Conservation (phyloP, 2,797 vertebrate species). For the Hippopotamyrus pictus region DNA sequence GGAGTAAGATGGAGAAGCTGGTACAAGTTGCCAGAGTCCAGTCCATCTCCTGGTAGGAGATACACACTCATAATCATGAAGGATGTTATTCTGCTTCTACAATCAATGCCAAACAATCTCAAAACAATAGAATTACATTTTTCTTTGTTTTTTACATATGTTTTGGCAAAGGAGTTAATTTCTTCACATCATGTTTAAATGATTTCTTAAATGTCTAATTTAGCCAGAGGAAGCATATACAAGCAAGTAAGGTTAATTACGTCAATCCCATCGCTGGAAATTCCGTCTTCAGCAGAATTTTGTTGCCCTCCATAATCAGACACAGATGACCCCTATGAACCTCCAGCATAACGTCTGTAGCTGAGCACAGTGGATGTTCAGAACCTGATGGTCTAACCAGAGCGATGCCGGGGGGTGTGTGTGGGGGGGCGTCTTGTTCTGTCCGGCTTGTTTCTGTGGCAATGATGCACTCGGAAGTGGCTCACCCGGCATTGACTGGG, state of each 20-base stretch:
- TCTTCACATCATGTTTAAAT: background rate
- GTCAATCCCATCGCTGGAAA: background rate
- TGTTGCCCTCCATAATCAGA: background rate
- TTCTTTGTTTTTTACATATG: background rate
- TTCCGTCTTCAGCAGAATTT: background rate
- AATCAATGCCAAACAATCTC: background rate
- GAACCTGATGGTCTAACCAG: background rate
- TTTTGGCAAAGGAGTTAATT: background rate
- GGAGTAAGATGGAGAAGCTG: constrained; percentile 65
- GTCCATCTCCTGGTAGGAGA: constrained; percentile 43
- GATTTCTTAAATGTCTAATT: background rate
- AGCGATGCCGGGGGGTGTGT: background rate
- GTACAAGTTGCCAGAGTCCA: constrained; percentile 85
- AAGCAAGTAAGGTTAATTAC: background rate
- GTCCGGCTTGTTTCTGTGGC: background rate
- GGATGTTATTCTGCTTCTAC: background rate
- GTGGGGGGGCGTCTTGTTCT: background rate
- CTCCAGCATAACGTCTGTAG: background rate
- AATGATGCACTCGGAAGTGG: background rate
- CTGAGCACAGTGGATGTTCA: background rate
- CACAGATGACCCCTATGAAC: background rate
- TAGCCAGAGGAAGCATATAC: background rate
- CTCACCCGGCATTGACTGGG: background rate
- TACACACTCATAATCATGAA: background rate
- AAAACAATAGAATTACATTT: background rate